Base-by-base conservation (phyloP, 2,113 vertebrate genomes). In the Typhlomys cinereus region DNA sequence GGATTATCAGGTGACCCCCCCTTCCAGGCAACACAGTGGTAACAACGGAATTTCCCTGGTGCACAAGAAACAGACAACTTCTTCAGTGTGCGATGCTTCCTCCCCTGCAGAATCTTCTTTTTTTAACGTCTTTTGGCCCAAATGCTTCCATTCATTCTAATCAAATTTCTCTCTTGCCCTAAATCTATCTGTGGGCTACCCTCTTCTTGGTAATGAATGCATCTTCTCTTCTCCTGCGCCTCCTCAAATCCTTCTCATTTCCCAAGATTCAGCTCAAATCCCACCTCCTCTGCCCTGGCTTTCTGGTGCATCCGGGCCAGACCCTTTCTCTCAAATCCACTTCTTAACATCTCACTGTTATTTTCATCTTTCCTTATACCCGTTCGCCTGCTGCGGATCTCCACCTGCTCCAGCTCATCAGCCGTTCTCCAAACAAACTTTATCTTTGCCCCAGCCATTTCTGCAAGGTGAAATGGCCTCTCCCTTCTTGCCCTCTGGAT, bases 241-340 rank as follows among this genome's bases (percentile, higher is more conserved):
- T 79, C 52, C 69, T 94, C 59, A 88, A 94, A 90, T 74, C 87
- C 82, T 85, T 73, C 54, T 91, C 57, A 90, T 91, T 96, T 96
- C 69, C 84, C 44, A 90, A 92, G 84, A 64, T 69, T 92, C 75
- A 85, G n/a, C n/a, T 92, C 70, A 89, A 86, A 91, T 86, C 84
- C 88, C 50, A 70, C 23, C 44, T 64, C n/a, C 41, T 86, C 67
- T 52, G 34, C 66, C 48, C 46, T 70, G 59, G 70, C 87, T 78
- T 88, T 73, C 50, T 59, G 57, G 21, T 31, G 27, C 18, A 23
- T 39, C 84, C 78, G 0, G n/a, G 31, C 50, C 46, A 64, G 64
- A 54, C 61, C 70, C 46, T 92, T 80, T 71, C 64, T 39, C 44
- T 81, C 48, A 79, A 88, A 94, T 88, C 75, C 79, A 44, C 54